Evolutionary conservation across 1,140 invertebrate genomes (phyloP), one percentile per base, ranked within the genome.

Genomic region (Anthonomus grandis): DNA sequence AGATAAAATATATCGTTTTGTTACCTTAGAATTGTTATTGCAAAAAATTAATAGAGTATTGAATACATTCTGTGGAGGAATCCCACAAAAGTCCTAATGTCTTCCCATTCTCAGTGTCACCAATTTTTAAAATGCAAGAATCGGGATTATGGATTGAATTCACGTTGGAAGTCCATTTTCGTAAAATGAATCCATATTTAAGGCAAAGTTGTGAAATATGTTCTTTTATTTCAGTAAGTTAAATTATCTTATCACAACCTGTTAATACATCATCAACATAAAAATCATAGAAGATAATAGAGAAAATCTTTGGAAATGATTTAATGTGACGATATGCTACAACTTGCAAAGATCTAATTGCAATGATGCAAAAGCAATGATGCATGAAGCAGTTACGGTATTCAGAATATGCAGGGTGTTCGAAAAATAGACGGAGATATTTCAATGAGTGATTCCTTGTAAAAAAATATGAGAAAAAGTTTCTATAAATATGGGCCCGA

Each of bases 261-360:
- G 64, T 60, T 0, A 75, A 34, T 2, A 74, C 15, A 60, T 77
- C 72, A 41, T 76, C 73, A 2, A 75, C 68, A 46, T 74, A 77
- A 38, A 70, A 69, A 50, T 72, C 66, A 18, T 31, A 39, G 23
- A 18, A 22, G 3, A 69, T 57, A 13, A 62, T 49, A 19, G 58
- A 27, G 13, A 58, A 46, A 10, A 55, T 62, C n/a, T 27, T 15
- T 36, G 71, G 60, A 57, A 44, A 68, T 3, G 19, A 37, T 1
- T 44, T 4, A 12, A 4, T 12, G 31, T 59, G 34, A 25, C 70
- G 63, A 13, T 25, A 24, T 23, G 61, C 62, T 15, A 66, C 8
- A 36, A 65, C 45, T 12, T 59, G 24, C 41, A 71, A 21, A 49
- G 46, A 64, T 23, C 62, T 42, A 13, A 59, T 68, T 44, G 66